Evolutionary conservation across 2,888 invertebrate species (phyloP).

Genomic region (Hydropsyche betteni): DNA sequence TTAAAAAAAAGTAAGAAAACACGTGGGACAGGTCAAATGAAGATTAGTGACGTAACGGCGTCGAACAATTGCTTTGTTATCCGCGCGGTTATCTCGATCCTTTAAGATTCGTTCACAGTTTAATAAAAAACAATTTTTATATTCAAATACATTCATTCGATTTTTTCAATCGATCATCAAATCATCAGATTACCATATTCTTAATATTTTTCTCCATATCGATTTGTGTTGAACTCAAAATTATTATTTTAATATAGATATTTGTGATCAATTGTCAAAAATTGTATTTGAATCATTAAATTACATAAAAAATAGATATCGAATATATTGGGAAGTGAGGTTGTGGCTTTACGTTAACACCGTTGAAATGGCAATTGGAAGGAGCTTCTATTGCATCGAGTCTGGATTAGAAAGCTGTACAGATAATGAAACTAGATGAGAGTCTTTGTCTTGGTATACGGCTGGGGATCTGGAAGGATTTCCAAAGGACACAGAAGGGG

Average conservation of each 20-base stretch:
- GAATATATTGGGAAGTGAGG: neutral
- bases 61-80: slow-evolving; percentile 48
- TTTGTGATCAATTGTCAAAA: too few species aligned
- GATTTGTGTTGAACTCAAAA: too few species aligned
- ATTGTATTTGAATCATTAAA: too few species aligned
- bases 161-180: too few species aligned
- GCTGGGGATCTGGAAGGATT: slow-evolving; percentile 5
- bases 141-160: too few species aligned
- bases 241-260: too few species aligned
- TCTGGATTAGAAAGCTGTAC: slow-evolving; percentile 50
- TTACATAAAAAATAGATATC: too few species aligned
- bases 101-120: slow-evolving; percentile 27
- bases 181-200: too few species aligned
- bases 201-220: too few species aligned
- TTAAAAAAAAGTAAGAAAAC: slow-evolving; percentile 46
- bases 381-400: slow-evolving; percentile 47
- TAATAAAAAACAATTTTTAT: neutral
- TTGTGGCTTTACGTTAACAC: slow-evolving; percentile 4
- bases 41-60: slow-evolving; percentile 50
- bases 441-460: slow-evolving; percentile 43
- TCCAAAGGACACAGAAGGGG: slow-evolving; percentile 19
- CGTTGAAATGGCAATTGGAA: slow-evolving; percentile 48
- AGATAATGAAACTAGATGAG: slow-evolving; percentile 51
- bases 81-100: slow-evolving; percentile 37
- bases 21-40: slow-evolving; percentile 51